Base-by-base conservation (phyloP, 2,797 vertebrate genomes). In the Champsocephalus gunnari region DNA sequence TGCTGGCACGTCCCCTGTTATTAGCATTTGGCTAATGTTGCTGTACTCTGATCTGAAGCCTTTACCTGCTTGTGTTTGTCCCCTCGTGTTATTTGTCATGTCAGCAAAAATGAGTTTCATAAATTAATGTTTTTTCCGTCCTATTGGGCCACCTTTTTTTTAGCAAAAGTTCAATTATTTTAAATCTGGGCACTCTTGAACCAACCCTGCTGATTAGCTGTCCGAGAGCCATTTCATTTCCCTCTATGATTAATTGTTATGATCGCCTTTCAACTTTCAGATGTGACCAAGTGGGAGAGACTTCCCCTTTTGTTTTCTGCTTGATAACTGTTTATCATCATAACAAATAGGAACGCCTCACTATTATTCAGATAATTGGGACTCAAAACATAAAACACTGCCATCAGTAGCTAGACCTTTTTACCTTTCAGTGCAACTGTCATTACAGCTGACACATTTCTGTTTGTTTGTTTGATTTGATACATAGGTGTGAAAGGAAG, bases 1-100 rank as follows among this genome's bases (percentile, higher is more conserved):
- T n/a, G 4, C 17, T 34, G 54, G 63, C 24, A 44, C 58, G 28
- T 73, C 49, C 53, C 58, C 24, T 80, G 77, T 89, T 75, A 75
- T 86, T 89, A 88, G 87, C 84, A 76, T 80, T 71, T 83, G 87
- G 88, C 83, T 77, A 65, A 34, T 68, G 66, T 32, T 66, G 58
- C 65, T 81, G 54, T 50, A 14, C 17, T 74, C 50, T 65, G 19
- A 60, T 70, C 34, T 38, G 34, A 9, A 73, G 62, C 56, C 14
- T 49, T 55, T 17, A 75, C 45, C 47, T 62, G 41, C 53, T 69
- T 66, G 28, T 12, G 58, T 70, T 57, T 3, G 13, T 50, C 8
- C 45, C n/a, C 32, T 62, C 16, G 17, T 66, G 9, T 0, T 17
- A 17, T 10, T 34, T 67, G 16, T 71, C 56, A 17, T 34, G 48